A percentile compares a stretch with the other conserved stretches of the same genome.
Conservation (phyloP, 1,140 invertebrate genomes). For the Armadillidium nasatum region DNA sequence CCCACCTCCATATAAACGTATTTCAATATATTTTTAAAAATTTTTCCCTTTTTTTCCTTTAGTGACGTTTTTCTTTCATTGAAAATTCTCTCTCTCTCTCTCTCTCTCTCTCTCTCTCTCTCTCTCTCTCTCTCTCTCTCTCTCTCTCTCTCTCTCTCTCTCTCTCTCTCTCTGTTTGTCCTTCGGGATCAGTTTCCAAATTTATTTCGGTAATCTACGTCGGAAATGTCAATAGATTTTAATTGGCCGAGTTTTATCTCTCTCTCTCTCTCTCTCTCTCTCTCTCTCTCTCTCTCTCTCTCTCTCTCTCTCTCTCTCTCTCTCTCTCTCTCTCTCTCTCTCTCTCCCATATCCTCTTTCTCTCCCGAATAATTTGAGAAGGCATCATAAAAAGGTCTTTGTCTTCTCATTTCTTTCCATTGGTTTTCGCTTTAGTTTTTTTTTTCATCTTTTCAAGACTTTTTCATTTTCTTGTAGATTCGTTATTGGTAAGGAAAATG, state of each 20-base stretch:
- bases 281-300: constrained; percentile 24
- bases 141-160: constrained; percentile 17
- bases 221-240: not conserved
- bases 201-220: not conserved
- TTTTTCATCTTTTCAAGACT: too few relatives aligned
- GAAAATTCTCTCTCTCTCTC: not conserved
- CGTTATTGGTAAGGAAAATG: too few relatives aligned
- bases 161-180: not conserved
- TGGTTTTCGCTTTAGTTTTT: too few relatives aligned
- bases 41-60: too few relatives aligned
- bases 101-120: constrained; percentile 5
- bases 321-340: constrained; percentile 29
- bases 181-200: not conserved
- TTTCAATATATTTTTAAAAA: too few relatives aligned
- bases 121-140: constrained; percentile 13
- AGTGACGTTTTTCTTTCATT: too few relatives aligned
- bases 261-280: not conserved
- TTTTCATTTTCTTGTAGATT: too few relatives aligned
- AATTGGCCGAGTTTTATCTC: too few relatives aligned
- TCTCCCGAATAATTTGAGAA: constrained; percentile 9
- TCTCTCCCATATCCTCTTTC: constrained; percentile 28
- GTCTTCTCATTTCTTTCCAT: too few relatives aligned
- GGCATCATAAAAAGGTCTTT: too few relatives aligned
- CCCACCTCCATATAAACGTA: too few relatives aligned
- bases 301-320: constrained; percentile 30